Conservation (phyloP, 2,888 invertebrate species). For the Gari tellinella region DNA sequence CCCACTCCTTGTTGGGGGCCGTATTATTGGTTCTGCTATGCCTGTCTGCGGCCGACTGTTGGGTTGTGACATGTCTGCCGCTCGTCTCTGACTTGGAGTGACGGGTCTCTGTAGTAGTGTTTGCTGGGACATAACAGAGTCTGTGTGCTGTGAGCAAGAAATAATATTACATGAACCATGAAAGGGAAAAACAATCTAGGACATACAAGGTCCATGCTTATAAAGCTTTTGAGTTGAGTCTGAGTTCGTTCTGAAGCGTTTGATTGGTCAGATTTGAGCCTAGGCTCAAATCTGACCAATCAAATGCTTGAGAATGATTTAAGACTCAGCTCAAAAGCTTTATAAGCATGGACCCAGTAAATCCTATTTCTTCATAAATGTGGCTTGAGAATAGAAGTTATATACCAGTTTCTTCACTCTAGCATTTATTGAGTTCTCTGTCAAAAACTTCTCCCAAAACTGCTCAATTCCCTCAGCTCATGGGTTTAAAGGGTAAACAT, state of each 20-base stretch:
- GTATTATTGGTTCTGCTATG: slow-evolving; percentile 56
- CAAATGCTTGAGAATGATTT: no score
- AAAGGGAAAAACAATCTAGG: no score
- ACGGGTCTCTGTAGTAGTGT: slow-evolving; percentile 76
- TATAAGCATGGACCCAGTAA: no score
- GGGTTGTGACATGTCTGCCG: slow-evolving; percentile 50
- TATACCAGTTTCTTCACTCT: slow-evolving; percentile 70
- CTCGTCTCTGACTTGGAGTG: slow-evolving; percentile 79
- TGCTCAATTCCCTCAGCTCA: slow-evolving; percentile 79
- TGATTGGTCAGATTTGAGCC: no score
- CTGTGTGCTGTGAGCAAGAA: slow-evolving; percentile 54
- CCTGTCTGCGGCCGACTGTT: slow-evolving; percentile 45
- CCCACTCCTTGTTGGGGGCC: slow-evolving; percentile 82
- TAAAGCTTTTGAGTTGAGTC: no score
- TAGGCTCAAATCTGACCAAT: no score
- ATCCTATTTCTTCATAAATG: not conserved
- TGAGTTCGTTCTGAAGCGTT: no score
- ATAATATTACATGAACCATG: not conserved
- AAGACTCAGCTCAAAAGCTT: no score
- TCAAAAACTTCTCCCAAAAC: slow-evolving; percentile 82
- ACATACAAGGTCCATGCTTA: no score
- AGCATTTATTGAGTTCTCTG: slow-evolving; percentile 29
- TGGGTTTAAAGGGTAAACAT: no score
- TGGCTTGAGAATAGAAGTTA: no score
- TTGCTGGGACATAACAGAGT: slow-evolving; percentile 39